Base-by-base conservation (phyloP, 2,113 vertebrate genomes). In the Sceloporus undulatus region DNA sequence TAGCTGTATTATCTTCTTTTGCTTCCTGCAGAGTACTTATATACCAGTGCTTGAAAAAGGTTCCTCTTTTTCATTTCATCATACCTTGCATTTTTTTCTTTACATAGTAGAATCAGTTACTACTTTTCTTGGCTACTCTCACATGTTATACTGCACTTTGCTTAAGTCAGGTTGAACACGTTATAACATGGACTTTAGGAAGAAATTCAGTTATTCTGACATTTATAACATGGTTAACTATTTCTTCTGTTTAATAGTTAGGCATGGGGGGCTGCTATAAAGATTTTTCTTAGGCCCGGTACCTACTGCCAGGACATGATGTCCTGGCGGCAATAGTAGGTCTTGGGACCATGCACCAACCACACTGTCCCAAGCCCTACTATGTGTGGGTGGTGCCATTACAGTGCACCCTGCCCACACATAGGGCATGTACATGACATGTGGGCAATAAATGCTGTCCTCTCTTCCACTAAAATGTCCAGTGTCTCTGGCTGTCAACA, bases 1-100 rank as follows among this genome's bases (percentile, higher is more conserved):
- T 0, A n/a, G 82, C 88, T 82, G 65, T 29, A 9, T 83, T 87
- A 62, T n/a, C 29, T 73, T 81, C 84, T 0, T 0, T 48, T 75
- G 2, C 1, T 89, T 18, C 89, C 85, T 29, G 1, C 54, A 56
- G 10, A 68, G 6, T 80, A 38, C n/a, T 82, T 48, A 84, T 9
- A 89, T 2, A 0, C 3, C 85, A 1, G 4, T 3, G 25, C 79
- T 79, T 85, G 88, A 77, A 88, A 0, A 18, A 82, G 27, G 80
- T 8, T 0, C 86, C 79, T 80, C 76, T 4, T 40, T 21, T 78
- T 87, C 34, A 86, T 73, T 6, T 76, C 16, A 59, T 79, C 79
- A 82, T 0, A 52, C 85, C 79, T 2, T 40, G 82, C 77, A 25
- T 48, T 16, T 6, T 0, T 81, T 81, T 68, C 62, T 23, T 6